Evolutionary conservation across 2,113 vertebrate species (phyloP).

Genomic region (Galbula dea): DNA sequence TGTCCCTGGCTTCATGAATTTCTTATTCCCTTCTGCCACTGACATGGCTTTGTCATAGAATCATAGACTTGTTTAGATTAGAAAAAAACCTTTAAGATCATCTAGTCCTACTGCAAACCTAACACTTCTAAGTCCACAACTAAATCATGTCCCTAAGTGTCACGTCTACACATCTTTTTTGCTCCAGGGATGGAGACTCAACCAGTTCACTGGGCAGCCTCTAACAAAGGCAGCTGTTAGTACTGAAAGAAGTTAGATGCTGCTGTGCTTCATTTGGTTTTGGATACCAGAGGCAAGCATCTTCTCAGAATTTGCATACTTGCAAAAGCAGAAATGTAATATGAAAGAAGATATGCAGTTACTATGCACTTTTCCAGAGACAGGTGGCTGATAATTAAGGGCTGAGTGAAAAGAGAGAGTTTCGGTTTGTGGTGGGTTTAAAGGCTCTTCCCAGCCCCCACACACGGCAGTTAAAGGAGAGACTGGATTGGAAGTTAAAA

Average conservation of each 20-base stretch:
- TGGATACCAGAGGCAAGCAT: not conserved
- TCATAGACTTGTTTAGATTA: no score
- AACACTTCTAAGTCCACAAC: not conserved
- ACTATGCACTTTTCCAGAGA: not conserved
- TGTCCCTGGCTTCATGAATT: not conserved
- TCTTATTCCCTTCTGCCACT: not conserved
- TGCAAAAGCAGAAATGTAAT: not conserved
- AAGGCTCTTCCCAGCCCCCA: no score
- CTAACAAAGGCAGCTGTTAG: not conserved
- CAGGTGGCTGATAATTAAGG: not conserved
- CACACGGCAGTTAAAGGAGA: no score
- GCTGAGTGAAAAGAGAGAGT: not conserved
- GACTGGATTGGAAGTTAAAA: no score
- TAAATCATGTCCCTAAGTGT: not conserved
- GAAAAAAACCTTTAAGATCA: not conserved
- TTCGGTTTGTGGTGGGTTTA: no score
- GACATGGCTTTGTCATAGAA: not conserved
- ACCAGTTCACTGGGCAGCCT: not conserved
- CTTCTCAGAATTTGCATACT: not conserved
- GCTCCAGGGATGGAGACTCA: not conserved
- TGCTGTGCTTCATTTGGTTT: not conserved
- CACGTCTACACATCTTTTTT: not conserved
- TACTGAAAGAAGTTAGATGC: not conserved
- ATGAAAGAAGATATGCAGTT: not conserved
- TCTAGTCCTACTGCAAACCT: not conserved